Evolutionary conservation across 2,797 vertebrate species (phyloP).

Genomic region (Semaprochilodus insignis): DNA sequence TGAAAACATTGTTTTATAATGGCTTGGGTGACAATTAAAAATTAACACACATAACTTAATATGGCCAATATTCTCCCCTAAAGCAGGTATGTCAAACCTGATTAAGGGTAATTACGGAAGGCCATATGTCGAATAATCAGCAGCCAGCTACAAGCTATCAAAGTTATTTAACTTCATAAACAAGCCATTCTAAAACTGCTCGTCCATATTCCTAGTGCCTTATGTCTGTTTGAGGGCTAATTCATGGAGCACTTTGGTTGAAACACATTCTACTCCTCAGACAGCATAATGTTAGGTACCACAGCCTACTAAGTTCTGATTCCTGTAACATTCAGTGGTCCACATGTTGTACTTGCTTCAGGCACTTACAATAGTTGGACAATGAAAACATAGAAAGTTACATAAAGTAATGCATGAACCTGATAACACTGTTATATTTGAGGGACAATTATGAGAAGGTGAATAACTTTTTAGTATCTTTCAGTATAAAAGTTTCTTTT

Average conservation of each 20-base stretch:
- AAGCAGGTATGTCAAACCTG: not conserved
- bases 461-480: not conserved
- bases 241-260: not conserved
- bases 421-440: not conserved
- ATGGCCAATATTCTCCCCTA: not conserved
- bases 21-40: conserved; percentile 13
- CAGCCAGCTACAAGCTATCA: not conserved
- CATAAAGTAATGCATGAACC: not conserved
- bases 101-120: not conserved
- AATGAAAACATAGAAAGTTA: not conserved
- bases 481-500: too few species aligned
- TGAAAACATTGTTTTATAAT: not conserved
- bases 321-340: not conserved
- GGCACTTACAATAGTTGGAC: conserved; percentile 25
- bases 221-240: not conserved
- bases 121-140: not conserved
- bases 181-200: not conserved
- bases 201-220: not conserved
- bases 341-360: not conserved
- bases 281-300: not conserved
- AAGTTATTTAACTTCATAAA: not conserved
- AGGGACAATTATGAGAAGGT: not conserved
- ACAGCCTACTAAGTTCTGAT: conserved; percentile 11
- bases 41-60: not conserved
- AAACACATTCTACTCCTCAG: not conserved